phyloP scores from a whole-genome alignment of 2,113 vertebrate genomes.

The Muntiacus reevesi region DNA sequence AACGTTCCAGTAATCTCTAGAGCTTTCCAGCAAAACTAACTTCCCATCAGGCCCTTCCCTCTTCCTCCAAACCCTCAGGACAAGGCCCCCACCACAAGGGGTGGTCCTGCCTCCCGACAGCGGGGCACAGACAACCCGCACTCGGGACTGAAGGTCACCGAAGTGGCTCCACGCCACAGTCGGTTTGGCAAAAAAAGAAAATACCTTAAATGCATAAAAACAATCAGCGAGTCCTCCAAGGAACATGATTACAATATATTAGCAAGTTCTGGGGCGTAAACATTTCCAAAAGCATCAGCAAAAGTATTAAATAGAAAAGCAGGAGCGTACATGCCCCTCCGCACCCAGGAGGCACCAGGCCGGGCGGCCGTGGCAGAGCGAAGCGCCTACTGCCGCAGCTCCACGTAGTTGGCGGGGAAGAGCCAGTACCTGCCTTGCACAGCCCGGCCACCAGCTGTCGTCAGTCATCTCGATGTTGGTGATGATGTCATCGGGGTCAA shows the following conservation, averaged over 20 bases:
- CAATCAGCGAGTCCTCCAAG: slow-evolving; percentile 43
- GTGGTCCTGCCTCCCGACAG: neutral
- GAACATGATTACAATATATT: slow-evolving; percentile 72
- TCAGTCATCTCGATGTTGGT: slow-evolving; percentile 99
- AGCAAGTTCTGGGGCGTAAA: slow-evolving; percentile 77
- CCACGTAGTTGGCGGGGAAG: slow-evolving; percentile 97
- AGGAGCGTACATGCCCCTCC: neutral
- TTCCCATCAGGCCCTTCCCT: neutral
- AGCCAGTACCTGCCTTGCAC: slow-evolving; percentile 92
- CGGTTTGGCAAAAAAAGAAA: slow-evolving; percentile 71
- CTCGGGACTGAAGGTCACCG: slow-evolving; percentile 14
- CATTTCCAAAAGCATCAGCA: slow-evolving; percentile 77
- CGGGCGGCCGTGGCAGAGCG: neutral
- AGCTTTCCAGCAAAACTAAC: fast-evolving
- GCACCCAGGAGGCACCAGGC: neutral
- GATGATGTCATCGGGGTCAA: slow-evolving; percentile 97
- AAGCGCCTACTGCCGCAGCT: slow-evolving; percentile 87
- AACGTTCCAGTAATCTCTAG: neutral
- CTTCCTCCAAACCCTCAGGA: neutral
- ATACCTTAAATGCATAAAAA: slow-evolving; percentile 43
- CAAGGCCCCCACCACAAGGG: neutral
- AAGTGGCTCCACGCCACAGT: slow-evolving; percentile 41
- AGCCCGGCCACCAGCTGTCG: slow-evolving; percentile 97
- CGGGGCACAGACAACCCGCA: fast-evolving
- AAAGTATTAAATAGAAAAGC: slow-evolving; percentile 79